Conservation (phyloP, 2,113 vertebrate genomes). For the Picathartes gymnocephalus region DNA sequence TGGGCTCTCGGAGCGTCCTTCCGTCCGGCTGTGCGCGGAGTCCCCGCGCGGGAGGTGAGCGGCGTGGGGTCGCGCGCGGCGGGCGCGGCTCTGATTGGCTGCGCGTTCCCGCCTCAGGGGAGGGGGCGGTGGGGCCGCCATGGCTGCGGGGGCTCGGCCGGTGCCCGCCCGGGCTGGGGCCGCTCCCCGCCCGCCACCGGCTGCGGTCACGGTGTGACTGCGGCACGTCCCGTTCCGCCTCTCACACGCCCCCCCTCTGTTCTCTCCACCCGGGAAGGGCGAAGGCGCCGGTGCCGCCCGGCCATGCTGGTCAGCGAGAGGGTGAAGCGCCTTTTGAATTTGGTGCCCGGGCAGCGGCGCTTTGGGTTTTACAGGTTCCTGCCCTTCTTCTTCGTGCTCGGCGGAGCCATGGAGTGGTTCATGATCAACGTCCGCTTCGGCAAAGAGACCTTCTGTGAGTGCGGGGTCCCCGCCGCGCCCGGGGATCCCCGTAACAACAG, state of each 20-base stretch:
- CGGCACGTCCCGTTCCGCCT: not conserved
- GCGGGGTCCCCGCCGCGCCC: not conserved
- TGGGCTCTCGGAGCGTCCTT: not conserved
- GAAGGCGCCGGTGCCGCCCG: not conserved
- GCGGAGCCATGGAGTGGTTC: slow-evolving; percentile 59
- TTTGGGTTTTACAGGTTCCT: slow-evolving; percentile 47
- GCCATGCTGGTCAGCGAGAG: not conserved
- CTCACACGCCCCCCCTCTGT: not conserved
- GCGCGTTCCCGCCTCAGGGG: not conserved
- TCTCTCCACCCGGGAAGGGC: not conserved
- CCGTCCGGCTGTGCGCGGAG: not conserved
- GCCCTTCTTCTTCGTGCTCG: slow-evolving; percentile 57
- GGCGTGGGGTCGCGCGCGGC: not conserved
- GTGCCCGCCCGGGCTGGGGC: not conserved
- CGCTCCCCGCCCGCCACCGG: not conserved
- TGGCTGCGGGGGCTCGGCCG: not conserved
- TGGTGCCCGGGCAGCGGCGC: slow-evolving; percentile 33
- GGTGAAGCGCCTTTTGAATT: not conserved
- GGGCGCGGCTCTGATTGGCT: not conserved
- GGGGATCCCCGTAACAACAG: not conserved
- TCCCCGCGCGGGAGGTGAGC: not conserved
- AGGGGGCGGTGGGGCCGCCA: not conserved
- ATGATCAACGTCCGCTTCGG: slow-evolving; percentile 53
- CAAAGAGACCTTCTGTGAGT: slow-evolving; percentile 56
- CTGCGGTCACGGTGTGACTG: not conserved